Percentiles rank a stretch among this genome's conserved stretches.
phyloP scores from a whole-genome alignment of 2,797 vertebrate genomes.

The Hypotaenidia okinawae region DNA sequence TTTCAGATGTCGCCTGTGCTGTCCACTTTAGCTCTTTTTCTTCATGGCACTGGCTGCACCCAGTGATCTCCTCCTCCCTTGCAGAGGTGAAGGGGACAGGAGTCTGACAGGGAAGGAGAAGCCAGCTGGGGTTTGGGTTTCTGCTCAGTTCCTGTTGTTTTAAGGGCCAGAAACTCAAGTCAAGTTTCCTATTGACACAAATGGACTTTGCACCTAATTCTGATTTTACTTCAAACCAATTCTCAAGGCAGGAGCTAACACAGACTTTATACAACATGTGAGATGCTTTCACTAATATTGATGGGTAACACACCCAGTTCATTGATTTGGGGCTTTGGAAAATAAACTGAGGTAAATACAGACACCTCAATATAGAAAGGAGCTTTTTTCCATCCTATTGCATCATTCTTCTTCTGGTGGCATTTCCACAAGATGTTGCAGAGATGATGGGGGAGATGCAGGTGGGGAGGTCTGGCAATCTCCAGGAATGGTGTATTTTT shows the following conservation, averaged over 20 bases:
- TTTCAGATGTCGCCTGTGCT: rapidly evolving
- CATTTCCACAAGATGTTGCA: neutral
- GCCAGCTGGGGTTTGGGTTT: neutral
- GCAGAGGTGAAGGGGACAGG: neutral
- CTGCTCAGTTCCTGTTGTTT: neutral
- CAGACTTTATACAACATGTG: neutral
- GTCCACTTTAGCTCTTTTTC: neutral
- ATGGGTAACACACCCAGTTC: rapidly evolving
- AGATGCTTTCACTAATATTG: neutral
- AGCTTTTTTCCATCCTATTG: neutral
- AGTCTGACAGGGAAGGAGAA: neutral
- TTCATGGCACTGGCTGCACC: neutral
- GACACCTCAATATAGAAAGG: neutral
- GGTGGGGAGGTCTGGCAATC: neutral
- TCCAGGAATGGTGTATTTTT: neutral
- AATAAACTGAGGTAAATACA: neutral
- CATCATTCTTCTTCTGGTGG: neutral
- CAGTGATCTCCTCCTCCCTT: neutral
- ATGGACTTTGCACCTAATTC: neutral
- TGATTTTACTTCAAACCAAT: neutral
- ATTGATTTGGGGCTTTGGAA: neutral
- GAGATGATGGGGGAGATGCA: neutral
- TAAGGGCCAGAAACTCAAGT: neutral
- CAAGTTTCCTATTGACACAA: neutral
- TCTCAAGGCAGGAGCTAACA: neutral